These are phyloP conservation scores for Sarcophilus harrisii DNA, from an alignment of 2,797 vertebrate species.

Conservation along the genomic window DNA sequence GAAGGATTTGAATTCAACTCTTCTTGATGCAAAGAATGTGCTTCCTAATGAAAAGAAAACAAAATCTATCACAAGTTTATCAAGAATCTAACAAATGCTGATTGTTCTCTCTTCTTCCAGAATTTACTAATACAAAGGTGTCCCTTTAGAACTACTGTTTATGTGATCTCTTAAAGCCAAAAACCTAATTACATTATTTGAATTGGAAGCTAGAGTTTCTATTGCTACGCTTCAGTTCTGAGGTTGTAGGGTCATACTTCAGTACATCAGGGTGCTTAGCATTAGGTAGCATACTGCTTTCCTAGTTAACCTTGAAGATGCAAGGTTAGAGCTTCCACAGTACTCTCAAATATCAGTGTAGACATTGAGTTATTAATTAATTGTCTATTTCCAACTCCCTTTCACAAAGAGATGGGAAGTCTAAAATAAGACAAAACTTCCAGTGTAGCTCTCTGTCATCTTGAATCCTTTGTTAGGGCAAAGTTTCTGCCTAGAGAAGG, in stretches of 20 bases:
- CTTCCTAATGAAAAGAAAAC: not conserved
- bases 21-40: not conserved
- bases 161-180: not conserved
- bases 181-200: slow-evolving; percentile 3
- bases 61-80: not conserved
- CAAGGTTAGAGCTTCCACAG: too few species aligned
- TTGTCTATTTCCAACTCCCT: not conserved
- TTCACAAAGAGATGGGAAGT: not conserved
- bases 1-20: not conserved
- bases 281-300: not conserved
- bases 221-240: not conserved
- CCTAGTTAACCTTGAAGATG: not conserved
- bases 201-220: not conserved
- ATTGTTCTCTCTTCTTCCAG: not conserved
- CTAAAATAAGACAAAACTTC: not conserved
- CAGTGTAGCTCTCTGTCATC: not conserved
- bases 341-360: not conserved
- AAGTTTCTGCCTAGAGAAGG: not conserved
- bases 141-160: not conserved
- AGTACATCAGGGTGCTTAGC: not conserved
- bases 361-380: not conserved
- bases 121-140: not conserved
- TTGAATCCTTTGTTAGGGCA: not conserved
- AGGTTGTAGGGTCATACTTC: not conserved
- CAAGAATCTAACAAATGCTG: not conserved